These are phyloP conservation scores for Palythoa grandiflora DNA, from an alignment of 92 coral and sea anemone genomes.

Conservation along the genomic window DNA sequence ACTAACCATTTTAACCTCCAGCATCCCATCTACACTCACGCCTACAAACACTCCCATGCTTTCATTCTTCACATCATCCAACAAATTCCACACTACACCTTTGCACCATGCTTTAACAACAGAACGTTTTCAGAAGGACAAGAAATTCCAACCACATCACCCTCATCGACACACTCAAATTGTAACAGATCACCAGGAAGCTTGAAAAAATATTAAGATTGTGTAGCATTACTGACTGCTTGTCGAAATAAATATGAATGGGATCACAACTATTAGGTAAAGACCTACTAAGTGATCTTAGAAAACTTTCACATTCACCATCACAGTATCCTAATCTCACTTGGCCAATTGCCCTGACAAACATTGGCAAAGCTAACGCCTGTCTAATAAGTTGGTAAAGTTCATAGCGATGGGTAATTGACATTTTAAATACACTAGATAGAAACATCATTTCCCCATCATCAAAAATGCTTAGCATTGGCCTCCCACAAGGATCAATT, in stretches of 20 bases:
- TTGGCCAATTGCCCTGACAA: not conserved
- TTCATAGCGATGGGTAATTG: too few species aligned
- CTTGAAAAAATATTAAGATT: too few species aligned
- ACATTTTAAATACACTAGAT: too few species aligned
- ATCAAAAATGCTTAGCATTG: too few species aligned
- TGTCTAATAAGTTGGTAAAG: too few species aligned
- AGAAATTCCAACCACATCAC: too few species aligned
- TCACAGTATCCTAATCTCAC: not conserved
- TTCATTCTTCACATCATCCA: not conserved
- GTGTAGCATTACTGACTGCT: not conserved
- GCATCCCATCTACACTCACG: not conserved
- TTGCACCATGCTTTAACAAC: not conserved
- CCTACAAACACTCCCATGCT: slow-evolving; percentile 1
- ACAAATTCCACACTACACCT: slow-evolving; percentile 1
- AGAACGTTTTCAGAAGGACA: not conserved
- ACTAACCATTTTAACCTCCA: not conserved
- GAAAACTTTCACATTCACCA: not conserved
- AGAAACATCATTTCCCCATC: too few species aligned
- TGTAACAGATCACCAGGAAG: too few species aligned
- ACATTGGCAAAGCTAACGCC: not conserved
- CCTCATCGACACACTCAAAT: too few species aligned
- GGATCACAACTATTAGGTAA: not conserved
- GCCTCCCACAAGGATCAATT: too few species aligned
- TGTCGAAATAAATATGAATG: not conserved
- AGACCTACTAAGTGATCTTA: not conserved